A percentile compares a stretch with the other conserved stretches of the same genome.
phyloP scores from a whole-genome alignment of 1,140 invertebrate genomes.

The Bombus consobrinus region DNA sequence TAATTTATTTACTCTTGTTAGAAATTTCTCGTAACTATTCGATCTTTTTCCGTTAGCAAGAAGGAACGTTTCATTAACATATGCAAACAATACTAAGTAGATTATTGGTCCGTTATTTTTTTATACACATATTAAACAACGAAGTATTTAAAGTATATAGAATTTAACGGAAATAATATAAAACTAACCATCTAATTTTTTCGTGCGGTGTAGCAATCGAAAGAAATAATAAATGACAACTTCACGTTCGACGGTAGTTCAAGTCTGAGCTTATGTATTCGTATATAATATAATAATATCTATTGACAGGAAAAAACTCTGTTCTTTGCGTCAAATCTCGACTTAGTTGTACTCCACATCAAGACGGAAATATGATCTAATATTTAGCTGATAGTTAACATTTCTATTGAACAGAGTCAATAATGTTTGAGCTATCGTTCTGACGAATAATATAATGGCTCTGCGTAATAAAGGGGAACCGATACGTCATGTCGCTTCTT shows the following conservation, averaged over 20 bases:
- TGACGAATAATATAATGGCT: not conserved
- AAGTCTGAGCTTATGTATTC: not conserved
- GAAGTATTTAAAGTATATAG: not conserved
- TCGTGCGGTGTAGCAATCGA: not conserved
- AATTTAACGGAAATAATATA: not conserved
- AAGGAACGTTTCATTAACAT: not conserved
- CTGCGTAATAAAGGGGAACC: not conserved
- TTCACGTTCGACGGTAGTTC: not conserved
- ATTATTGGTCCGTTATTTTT: slow-evolving; percentile 66
- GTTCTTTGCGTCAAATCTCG: not conserved
- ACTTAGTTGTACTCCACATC: slow-evolving; percentile 4
- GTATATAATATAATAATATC: not conserved
- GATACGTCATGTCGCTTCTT: not conserved
- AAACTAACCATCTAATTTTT: not conserved
- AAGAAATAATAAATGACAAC: not conserved
- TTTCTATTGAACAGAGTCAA: not conserved
- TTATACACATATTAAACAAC: slow-evolving; percentile 28
- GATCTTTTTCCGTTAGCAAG: not conserved
- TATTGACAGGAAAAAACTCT: not conserved
- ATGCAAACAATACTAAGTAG: slow-evolving; percentile 1
- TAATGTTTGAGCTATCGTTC: slow-evolving; percentile 22
- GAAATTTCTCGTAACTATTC: not conserved
- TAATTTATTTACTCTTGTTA: not conserved
- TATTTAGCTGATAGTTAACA: slow-evolving; percentile 9
- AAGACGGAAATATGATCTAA: slow-evolving; percentile 13